Evolutionary conservation across 2,113 vertebrate species (phyloP), one percentile per base, ranked within the genome.

Genomic region (Cottus gobio): DNA sequence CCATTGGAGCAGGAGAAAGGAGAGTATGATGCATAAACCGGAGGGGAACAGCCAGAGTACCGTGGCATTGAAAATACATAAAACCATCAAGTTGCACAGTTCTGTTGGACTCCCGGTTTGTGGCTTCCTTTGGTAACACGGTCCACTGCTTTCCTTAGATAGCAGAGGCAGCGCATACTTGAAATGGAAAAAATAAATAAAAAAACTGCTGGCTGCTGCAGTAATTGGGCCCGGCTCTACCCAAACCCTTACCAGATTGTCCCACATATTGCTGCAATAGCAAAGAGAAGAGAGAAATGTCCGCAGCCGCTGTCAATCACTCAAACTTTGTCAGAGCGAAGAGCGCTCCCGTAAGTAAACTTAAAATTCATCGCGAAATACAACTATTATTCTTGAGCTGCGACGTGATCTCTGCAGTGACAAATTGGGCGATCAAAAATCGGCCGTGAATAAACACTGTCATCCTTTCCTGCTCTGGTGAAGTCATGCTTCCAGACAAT

Each of bases 401-500:
- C 64, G 31, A 77, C 73, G 77, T 71, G 75, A 90, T 86, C 71
- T 83, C 48, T 71, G 13, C 9, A 11, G 57, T 82, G 86, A 87
- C 84, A 89, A 85, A 91, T 77, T 84, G 85, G 81, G 75, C 26
- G 8, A 85, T 91, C 83, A 76, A 86, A 85, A 84, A 82, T 46
- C 82, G 75, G 18, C 52, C 1, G 61, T 52, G 70, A 84, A 85
- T 90, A 91, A 90, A 89, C 83, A 89, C 81, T 77, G 74, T 85
- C 68, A 84, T 90, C 88, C 77, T 86, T 90, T 87, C 82, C 78
- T 68, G 60, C 81, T 71, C 68, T 79, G 26, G 71, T 80, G 80
- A 87, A 85, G 85, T 90, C 84, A 78, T 82, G 84, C 85, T 71
- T 73, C 36, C 72, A 83, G 88, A 90, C 85, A 87, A 86, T 83